phyloP scores from a whole-genome alignment of 2,113 vertebrate species.

The Ciconia maguari region DNA sequence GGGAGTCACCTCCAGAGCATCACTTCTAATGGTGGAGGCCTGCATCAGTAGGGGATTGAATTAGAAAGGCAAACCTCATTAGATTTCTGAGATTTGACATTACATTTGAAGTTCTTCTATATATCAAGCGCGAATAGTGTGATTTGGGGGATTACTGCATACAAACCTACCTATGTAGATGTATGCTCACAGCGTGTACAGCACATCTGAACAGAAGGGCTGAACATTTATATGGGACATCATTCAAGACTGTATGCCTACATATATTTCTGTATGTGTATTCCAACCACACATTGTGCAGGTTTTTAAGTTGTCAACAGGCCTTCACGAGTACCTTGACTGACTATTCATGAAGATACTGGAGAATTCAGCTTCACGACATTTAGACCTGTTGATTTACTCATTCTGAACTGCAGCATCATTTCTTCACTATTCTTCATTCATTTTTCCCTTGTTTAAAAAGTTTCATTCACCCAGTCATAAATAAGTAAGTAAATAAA shows the following conservation, averaged over 20 bases:
- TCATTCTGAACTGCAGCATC: neutral
- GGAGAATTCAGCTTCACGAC: neutral
- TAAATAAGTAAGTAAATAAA: slow-evolving; percentile 58
- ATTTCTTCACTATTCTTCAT: slow-evolving; percentile 28
- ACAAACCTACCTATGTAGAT: neutral
- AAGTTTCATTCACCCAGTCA: slow-evolving; percentile 36
- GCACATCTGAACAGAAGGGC: neutral
- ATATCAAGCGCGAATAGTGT: neutral
- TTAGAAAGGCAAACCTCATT: neutral
- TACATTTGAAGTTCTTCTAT: neutral
- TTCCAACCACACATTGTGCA: neutral
- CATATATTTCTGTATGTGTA: neutral
- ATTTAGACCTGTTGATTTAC: slow-evolving; percentile 30
- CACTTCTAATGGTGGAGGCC: neutral
- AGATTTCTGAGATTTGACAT: neutral
- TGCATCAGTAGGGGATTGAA: neutral
- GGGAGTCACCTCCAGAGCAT: neutral
- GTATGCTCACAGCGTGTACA: neutral
- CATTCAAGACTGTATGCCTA: neutral
- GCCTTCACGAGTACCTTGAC: neutral
- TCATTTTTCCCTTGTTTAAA: slow-evolving; percentile 28
- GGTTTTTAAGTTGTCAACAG: neutral
- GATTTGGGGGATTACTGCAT: neutral
- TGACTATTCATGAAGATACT: neutral
- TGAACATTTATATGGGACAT: neutral